Evolutionary conservation across 2,888 invertebrate genomes (phyloP).

Genomic region (Eudemis profundana): DNA sequence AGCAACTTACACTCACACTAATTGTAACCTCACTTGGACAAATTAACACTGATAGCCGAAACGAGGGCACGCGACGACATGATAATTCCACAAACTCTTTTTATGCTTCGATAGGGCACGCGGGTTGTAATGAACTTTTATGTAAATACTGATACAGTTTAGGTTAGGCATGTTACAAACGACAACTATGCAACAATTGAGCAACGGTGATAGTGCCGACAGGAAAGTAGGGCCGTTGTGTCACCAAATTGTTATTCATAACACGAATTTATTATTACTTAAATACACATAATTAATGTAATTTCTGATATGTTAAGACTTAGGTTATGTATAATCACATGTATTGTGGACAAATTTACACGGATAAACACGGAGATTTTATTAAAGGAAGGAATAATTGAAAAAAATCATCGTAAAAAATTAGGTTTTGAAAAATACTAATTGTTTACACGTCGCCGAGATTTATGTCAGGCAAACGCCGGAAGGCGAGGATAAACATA

Average conservation of each 20-base stretch:
- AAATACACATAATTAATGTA: too few species aligned
- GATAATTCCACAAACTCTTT: conserved; percentile 59
- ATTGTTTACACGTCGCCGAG: conserved; percentile 60
- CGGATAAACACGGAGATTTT: not conserved
- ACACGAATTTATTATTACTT: too few species aligned
- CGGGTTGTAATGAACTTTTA: conserved; percentile 44
- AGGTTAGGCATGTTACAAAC: conserved; percentile 26
- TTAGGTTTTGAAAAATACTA: conserved; percentile 50
- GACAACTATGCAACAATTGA: conserved; percentile 53
- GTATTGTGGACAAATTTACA: not conserved
- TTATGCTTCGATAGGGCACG: conserved; percentile 44
- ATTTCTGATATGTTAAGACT: not conserved
- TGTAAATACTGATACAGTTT: conserved; percentile 48
- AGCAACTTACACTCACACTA: conserved; percentile 49
- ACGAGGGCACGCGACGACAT: conserved; percentile 58
- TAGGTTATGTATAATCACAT: not conserved
- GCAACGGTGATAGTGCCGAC: conserved; percentile 55
- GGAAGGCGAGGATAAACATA: conserved; percentile 71
- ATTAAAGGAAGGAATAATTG: conserved; percentile 15
- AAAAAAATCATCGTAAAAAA: conserved; percentile 20
- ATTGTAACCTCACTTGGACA: conserved; percentile 58
- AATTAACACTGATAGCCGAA: conserved; percentile 61
- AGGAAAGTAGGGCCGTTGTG: conserved; percentile 49
- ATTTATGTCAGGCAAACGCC: conserved; percentile 66
- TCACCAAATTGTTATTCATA: conserved; percentile 23